Evolutionary conservation across 1,140 invertebrate species (phyloP), one percentile per base, ranked within the genome.

Genomic region (Centruroides vittatus): DNA sequence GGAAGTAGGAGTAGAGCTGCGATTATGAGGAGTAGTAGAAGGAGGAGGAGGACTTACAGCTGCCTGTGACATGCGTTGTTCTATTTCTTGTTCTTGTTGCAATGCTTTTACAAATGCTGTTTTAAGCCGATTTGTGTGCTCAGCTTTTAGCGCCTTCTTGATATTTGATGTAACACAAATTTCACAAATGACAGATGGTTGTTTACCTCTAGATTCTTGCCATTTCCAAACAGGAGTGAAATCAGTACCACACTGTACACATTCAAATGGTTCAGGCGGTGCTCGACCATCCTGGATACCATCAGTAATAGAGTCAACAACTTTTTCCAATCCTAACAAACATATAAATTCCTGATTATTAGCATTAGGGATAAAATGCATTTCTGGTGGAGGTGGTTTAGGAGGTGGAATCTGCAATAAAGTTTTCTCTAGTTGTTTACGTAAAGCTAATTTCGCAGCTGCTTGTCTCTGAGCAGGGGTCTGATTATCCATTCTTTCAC

Each of bases 141-240:
- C 95, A 52, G 92, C 91, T 78, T 97, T 98, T 51, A 98, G 78
- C 13, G 91, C 90, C 68, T 95, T 93, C 78, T 98, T 98, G 58
- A 98, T 93, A 74, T 98, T 97, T n/a, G 86, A 88, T 8, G 91
- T 94, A 7, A 98, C 93, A 76, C 96, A 99, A 62, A 90, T 87
- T 74, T 99, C 95, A 78, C 96, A 70, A 52, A 98, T 93, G 8
- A 98, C 89, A 68, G 84, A 82, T 48, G 83, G 79, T 69, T 61
- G 57, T 36, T 65, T 65, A 9, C 60, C 53, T 12, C 62, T 68
- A 73, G 78, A 74, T 75, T 78, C 69, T 70, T 97, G 92, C 85
- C 92, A 93, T 75, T 98, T 98, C 96, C 96, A 99, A 35, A 96
- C 89, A 0, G 94, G 92, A 4, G 96, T 98, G 75, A 97, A 99